phyloP scores from a whole-genome alignment of 2,113 vertebrate genomes.

The Peucedramus taeniatus region DNA sequence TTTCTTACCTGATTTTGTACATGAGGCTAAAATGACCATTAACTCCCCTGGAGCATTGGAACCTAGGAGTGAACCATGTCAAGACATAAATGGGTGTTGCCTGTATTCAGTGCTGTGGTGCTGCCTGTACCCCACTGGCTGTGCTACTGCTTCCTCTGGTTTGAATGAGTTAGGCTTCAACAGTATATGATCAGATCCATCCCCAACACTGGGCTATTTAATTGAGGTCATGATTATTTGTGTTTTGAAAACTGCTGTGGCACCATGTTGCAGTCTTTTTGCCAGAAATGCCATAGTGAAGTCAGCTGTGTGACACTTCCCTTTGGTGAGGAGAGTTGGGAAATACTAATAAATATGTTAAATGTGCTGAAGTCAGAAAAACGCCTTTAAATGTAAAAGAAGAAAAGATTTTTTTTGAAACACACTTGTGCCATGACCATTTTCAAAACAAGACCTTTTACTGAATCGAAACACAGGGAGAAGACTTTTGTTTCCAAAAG shows the following conservation, averaged over 20 bases:
- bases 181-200: neutral
- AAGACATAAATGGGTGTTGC: neutral
- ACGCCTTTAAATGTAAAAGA: neutral
- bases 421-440: neutral
- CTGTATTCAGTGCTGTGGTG: too few species aligned
- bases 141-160: neutral
- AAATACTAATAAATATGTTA: neutral
- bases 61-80: neutral
- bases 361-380: neutral
- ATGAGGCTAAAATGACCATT: neutral
- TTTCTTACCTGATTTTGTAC: neutral
- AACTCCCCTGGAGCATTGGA: neutral
- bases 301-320: neutral
- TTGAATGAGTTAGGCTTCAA: neutral
- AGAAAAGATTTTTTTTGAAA: neutral
- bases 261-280: neutral
- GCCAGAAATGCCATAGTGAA: neutral
- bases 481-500: neutral
- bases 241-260: neutral
- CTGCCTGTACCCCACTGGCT: neutral
- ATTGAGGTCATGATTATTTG: neutral
- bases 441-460: neutral
- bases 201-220: neutral
- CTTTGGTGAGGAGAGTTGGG: neutral
- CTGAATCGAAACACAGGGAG: neutral